Base-by-base conservation (phyloP, 2,113 vertebrate genomes). In the Vicugna pacos region DNA sequence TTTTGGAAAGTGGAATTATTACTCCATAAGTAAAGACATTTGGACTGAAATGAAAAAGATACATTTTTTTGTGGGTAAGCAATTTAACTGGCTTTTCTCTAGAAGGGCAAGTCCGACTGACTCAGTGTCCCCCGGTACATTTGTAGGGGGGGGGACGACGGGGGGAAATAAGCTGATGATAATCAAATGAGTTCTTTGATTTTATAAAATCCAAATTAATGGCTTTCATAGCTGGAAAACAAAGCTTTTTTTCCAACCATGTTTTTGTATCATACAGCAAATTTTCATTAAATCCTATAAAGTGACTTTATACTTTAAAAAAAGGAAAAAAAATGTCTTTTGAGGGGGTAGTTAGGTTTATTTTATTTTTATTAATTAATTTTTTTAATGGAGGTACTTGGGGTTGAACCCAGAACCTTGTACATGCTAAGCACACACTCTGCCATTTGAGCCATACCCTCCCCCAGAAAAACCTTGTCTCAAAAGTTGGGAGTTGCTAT, bases 1-100 rank as follows among this genome's bases (percentile, higher is more conserved):
- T 85, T 67, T 93, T 76, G 50, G 35, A 60, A 95, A 91, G 52
- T 85, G 24, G 7, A 82, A 50, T 70, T 85, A 88, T 50, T 93
- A 83, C 69, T 94, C 28, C 42, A 1, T 48, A 62, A 62, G 13
- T 92, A 88, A 91, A 67, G 32, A 86, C 76, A 13, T 73, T 81
- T 87, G 30, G 24, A 42, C 26, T 73, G 19, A 50, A n/a, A 82
- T 54, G 42, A 50, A 76, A 93, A 83, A 80, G 50, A 38, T 35
- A 32, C 4, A 76, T 30, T 6, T 70, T 84, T 83, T 83, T 16
- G 20, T 50, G 15, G 16, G 9, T 30, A 48, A 73, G 24, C 52
- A 30, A 22, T 81, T 77, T 67, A 92, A 93, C 30, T 72, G 48
- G 30, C 52, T 79, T 97, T 92, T 60, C 35, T 77, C n/a, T 75